phyloP scores from a whole-genome alignment of 2,797 vertebrate species.

The Scolopax bukidnonensis region DNA sequence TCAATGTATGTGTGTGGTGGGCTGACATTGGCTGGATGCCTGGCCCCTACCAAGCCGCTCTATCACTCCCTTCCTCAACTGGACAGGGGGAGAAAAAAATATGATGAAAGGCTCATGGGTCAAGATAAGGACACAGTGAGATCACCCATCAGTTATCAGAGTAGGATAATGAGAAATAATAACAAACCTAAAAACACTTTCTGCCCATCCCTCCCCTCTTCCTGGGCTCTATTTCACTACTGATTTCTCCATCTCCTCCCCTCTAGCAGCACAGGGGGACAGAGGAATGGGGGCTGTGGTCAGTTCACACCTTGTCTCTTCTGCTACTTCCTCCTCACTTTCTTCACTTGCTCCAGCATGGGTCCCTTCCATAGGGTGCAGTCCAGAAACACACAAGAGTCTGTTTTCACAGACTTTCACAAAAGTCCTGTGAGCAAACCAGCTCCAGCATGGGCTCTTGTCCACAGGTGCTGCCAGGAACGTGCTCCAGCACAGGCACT shows the following conservation, averaged over 20 bases:
- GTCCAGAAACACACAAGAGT: no score
- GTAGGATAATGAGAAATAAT: neutral
- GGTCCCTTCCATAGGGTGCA: neutral
- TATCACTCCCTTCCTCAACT: neutral
- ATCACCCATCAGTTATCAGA: neutral
- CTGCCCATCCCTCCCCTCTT: neutral
- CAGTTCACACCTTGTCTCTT: neutral
- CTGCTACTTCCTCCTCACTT: neutral
- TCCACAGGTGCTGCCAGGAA: neutral
- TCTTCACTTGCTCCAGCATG: neutral
- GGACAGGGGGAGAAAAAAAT: neutral
- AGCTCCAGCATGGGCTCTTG: no score
- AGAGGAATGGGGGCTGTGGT: neutral
- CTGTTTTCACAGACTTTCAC: no score
- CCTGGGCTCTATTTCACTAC: neutral
- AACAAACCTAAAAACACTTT: neutral
- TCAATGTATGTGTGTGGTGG: neutral
- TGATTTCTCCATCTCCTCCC: neutral
- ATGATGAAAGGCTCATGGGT: neutral
- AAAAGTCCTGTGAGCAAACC: neutral
- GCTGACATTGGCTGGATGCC: neutral
- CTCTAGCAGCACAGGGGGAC: neutral
- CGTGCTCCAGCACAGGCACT: rapidly evolving
- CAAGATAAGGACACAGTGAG: neutral
- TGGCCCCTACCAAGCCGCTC: neutral